Base-by-base conservation (phyloP, 2,888 invertebrate species). In the Dexiosoma caninum region DNA sequence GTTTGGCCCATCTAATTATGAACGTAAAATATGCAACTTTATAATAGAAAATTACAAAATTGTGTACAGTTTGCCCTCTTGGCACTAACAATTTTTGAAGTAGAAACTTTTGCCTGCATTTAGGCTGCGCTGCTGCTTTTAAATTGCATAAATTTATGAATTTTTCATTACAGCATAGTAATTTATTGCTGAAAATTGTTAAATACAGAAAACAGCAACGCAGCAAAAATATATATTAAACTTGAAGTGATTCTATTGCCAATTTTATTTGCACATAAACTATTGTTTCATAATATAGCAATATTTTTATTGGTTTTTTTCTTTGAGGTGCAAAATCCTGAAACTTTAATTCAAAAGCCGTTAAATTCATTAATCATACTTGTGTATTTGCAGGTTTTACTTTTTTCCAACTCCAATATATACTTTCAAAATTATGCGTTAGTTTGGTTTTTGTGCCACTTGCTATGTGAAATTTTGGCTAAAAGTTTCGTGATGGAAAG, bases 301-400 rank as follows among this genome's bases (percentile, higher is more conserved):
- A 30, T 27, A 10, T 40, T 30, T 16, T 71, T 27, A 4, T 40
- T 2, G 27, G 30, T 14, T 70, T 40, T 59, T 46, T 71, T 19
- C 4, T 51, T 60, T 46, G 10, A 55, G 60, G 51, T 49, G 57
- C 27, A 76, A 77, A 81, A 14, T 49, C 27, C 72, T 64, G 42
- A 64, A 81, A 76, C 71, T 62, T 66, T 27, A 59, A 64, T 69
- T 72, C 76, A 69, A 72, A 77, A 62, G 62, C 72, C 72, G 67
- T 77, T 81, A 77, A 77, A 81, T 81, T 81, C 80, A 81, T 81
- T 81, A 81, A 81, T 81, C 80, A 81, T 77, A 44, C 53, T 76
- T 72, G 53, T 37, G 49, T 70, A 69, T 62, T 62, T 69, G 49
- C 21, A 6, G 14, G 49, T 19, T 37, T n/a, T 40, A 10, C 1